phyloP scores from a whole-genome alignment of 2,797 vertebrate genomes.

The Corythornis leucogaster region DNA sequence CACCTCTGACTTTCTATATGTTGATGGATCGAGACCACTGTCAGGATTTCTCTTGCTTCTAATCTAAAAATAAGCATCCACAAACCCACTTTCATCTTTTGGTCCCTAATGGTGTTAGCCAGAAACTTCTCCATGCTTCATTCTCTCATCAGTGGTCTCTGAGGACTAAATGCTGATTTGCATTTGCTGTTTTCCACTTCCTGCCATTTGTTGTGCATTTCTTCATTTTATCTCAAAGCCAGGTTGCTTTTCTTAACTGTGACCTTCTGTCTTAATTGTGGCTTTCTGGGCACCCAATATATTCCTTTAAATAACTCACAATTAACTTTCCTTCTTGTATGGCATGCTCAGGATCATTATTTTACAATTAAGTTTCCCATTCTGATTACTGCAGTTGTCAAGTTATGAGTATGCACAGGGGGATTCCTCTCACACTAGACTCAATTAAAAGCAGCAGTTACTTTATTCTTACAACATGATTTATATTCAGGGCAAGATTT shows the following conservation, averaged over 20 bases:
- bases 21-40: neutral
- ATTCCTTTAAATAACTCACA: neutral
- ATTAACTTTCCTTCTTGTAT: constrained; percentile 2
- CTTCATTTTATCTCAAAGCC: neutral
- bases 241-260: neutral
- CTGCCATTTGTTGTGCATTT: neutral
- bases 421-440: neutral
- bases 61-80: neutral
- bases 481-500: constrained; percentile 5
- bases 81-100: neutral
- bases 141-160: neutral
- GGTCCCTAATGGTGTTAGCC: neutral
- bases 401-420: neutral
- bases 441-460: constrained; percentile 40
- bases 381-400: constrained; percentile 10
- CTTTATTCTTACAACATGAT: constrained; percentile 13
- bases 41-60: neutral
- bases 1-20: neutral
- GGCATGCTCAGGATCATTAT: constrained; percentile 23
- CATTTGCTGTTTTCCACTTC: constrained; percentile 1
- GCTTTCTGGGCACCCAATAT: neutral
- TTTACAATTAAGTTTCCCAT: constrained; percentile 46
- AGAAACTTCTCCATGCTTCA: neutral
- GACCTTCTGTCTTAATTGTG: neutral
- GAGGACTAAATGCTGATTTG: neutral